A percentile compares a stretch with the other conserved stretches of the same genome.
These are phyloP conservation scores for Bos taurus DNA, from an alignment of 2,113 vertebrate genomes.

Conservation along the genomic window ARS-UCD2.0 NC_037332.1:1269001-1269500, in stretches of 20 bases:
- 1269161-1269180: slow-evolving; percentile 26
- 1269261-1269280: neutral
- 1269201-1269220: neutral
- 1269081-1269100: neutral
- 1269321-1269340: neutral
- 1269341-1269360: slow-evolving; percentile 9
- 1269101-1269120: neutral
- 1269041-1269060: neutral
- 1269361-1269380: neutral
- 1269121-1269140: neutral
- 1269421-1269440: neutral
- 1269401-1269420: neutral
- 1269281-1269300: neutral
- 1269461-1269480: neutral
- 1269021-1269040: neutral
- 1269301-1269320: neutral
- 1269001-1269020: neutral
- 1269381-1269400: neutral
- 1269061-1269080: neutral
- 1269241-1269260: neutral
- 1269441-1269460: neutral
- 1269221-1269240: neutral
- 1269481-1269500: neutral
- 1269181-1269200: neutral
- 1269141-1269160: neutral